A percentile compares a stretch with the other conserved stretches of the same genome.
These are phyloP conservation scores for Delichon dasypus DNA, from an alignment of 2,797 vertebrate species.

Conservation along the genomic window DNA sequence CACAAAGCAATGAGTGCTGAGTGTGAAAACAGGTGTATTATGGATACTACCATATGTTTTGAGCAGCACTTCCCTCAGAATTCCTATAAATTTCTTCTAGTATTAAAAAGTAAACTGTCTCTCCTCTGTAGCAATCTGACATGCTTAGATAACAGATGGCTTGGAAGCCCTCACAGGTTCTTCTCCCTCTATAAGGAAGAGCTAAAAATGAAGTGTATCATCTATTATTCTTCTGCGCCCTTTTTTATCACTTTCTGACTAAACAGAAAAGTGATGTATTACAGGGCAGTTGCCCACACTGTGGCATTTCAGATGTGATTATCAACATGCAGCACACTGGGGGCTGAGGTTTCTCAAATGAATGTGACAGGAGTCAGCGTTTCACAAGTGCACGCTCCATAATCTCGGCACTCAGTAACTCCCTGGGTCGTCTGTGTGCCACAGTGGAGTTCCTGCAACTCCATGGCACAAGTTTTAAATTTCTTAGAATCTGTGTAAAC, in stretches of 20 bases:
- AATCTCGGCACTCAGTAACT: constrained; percentile 15
- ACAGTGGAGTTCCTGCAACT: not conserved
- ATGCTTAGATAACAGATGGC: constrained; percentile 55
- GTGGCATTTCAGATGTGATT: constrained; percentile 63
- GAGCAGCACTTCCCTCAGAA: constrained; percentile 25
- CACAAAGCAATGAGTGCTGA: not conserved
- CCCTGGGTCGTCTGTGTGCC: not conserved
- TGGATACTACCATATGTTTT: constrained; percentile 40
- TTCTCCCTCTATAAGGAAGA: constrained; percentile 14
- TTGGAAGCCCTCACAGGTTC: not conserved
- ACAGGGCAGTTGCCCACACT: constrained; percentile 32
- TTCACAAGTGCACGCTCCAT: not conserved
- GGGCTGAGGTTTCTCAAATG: constrained; percentile 17
- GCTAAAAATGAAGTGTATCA: constrained; percentile 45
- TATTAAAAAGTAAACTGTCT: constrained; percentile 61
- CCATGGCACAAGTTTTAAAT: not conserved
- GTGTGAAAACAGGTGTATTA: constrained; percentile 3
- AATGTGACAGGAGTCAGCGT: constrained; percentile 52
- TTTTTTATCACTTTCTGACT: constrained; percentile 68
- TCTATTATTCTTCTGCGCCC: constrained; percentile 63
- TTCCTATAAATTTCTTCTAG: constrained; percentile 44
- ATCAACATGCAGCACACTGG: constrained; percentile 1
- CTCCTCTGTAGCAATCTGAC: constrained; percentile 43
- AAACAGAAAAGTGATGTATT: constrained; percentile 68
- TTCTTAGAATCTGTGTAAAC: not conserved